These are phyloP conservation scores for Hippopotamus amphibius DNA, from an alignment of 2,113 vertebrate species.

Conservation along the genomic window DNA sequence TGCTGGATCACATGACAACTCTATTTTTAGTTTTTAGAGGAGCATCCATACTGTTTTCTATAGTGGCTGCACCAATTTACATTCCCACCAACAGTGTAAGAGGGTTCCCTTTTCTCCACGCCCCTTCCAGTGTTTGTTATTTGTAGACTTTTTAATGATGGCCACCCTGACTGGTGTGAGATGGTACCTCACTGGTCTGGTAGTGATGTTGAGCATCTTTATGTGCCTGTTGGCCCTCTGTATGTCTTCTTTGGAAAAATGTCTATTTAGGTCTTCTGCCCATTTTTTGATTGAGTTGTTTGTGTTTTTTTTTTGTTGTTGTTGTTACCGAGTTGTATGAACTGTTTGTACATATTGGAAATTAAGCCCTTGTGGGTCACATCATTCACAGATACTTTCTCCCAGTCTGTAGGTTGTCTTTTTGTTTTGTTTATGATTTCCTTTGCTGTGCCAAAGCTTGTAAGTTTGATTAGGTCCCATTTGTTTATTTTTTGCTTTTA, in stretches of 20 bases:
- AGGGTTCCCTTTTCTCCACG: background rate
- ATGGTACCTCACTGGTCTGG: background rate
- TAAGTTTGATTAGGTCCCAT: background rate
- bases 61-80: background rate
- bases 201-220: background rate
- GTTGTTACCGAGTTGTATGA: background rate
- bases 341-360: background rate
- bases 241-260: background rate
- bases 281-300: background rate
- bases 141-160: background rate
- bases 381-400: background rate
- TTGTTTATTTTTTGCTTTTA: background rate
- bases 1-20: background rate
- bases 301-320: background rate
- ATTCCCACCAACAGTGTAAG: background rate
- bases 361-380: background rate
- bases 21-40: background rate
- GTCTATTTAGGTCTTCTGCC: background rate
- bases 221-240: background rate
- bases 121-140: background rate
- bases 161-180: background rate
- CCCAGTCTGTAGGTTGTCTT: background rate
- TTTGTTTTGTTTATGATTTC: background rate
- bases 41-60: background rate
- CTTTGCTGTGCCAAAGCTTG: background rate